Evolutionary conservation across 2,888 invertebrate genomes (phyloP), one percentile per base, ranked within the genome.

Genomic region (Argynnis bischoffii): DNA sequence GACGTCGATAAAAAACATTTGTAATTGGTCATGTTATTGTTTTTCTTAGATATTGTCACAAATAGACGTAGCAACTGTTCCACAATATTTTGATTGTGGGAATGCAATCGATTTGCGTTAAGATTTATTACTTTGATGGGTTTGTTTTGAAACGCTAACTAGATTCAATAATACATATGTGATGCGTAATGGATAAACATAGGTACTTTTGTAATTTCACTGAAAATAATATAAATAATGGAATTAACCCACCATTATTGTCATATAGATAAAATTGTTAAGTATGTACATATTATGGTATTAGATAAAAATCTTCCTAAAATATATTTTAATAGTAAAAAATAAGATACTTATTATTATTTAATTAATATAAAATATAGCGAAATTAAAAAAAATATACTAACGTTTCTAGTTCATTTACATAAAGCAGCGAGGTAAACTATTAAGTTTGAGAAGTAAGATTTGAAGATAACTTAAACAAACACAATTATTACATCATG

Each of bases 41-140:
- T 69, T 63, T 63, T 55, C 26, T 16, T 21, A n/a, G n/a, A 5
- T 41, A 54, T 50, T 61, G 51, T 64, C 64, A 60, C 51, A 50
- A 69, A 67, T 60, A 60, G 72, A 70, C 67, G 65, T 69, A 65
- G 65, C 67, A 72, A 69, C 65, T 50, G 18, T 56, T 50, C 51
- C 60, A 70, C 61, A 67, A 70, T 72, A 70, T 70, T 72, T 73
- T 72, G 72, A 69, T 72, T 63, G 63, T 65, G 48, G 41, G 41
- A 59, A 57, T 54, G 51, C 63, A 67, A 60, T 64, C 56, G 55
- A 41, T 67, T 68, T 53, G 59, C 65, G 51, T 67, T 51, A 53
- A 31, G 55, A 55, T 67, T 69, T 70, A 66, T 57, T 66, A 60
- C 55, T 41, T 50, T 54, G 67, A 71, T 65, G 54, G 63, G 47